Evolutionary conservation across 2,888 invertebrate genomes (phyloP), one percentile per base, ranked within the genome.

Genomic region (Noctua fimbriata): DNA sequence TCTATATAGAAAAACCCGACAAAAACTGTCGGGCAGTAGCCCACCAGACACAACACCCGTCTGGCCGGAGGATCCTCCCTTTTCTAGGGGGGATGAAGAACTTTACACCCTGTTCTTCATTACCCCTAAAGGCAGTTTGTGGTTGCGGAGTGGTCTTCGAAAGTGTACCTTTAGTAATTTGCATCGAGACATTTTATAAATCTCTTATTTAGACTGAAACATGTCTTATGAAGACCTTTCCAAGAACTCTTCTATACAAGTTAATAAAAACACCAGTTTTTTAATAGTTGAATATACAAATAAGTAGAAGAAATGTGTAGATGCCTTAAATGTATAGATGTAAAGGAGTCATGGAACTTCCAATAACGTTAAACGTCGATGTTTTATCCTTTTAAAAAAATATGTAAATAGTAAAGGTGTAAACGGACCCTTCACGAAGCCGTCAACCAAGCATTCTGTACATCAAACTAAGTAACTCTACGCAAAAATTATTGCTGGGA

Each of bases 191-290:
- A 18, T 73, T 32, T 28, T 14, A 4, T 75, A 79, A 58, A 1
- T 49, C 63, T 65, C 41, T 47, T 36, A 71, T 76, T 65, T 52
- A 28, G 82, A 79, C 72, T 65, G 55, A 63, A 75, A 44, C n/a
- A 60, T 44, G 60, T 87, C 87, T 84, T 84, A 83, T 84, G 78
- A 79, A 73, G 24, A 70, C 65, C 67, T 70, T 83, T 78, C 70
- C 60, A 58, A 77, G 0, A 76, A 76, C 14, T 85, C 87, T 85
- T 85, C 87, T 85, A 87, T 87, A 85, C 85, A 85, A 74, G 18
- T 58, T 24, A 21, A 24, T 44, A n/a, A 66, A 24, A 86, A 86
- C 87, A 83, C 87, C 78, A 87, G 72, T 84, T 74, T 79, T 74
- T 69, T 63, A 6, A 65, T 87, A 79, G 76, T 69, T n/a, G 1